These are phyloP conservation scores for Dastarcus helophoroides DNA, from an alignment of 2,888 invertebrate genomes.

Conservation along the genomic window DNA sequence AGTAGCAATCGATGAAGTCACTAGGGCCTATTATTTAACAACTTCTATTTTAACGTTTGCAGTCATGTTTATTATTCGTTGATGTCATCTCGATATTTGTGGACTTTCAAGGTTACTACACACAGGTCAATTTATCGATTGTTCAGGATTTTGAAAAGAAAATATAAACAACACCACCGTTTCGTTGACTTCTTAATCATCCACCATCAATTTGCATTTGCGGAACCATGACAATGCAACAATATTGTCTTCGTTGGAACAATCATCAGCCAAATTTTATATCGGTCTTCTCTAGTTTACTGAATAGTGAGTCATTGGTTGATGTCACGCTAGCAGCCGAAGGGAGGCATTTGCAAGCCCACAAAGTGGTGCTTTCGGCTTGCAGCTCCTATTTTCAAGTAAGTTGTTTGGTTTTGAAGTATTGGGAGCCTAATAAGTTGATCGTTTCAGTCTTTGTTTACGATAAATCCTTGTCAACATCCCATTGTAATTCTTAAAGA, in stretches of 20 bases:
- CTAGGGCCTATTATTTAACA: background rate
- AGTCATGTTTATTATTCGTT: conserved; percentile 18
- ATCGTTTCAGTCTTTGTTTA: conserved; percentile 58
- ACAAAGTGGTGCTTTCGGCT: conserved; percentile 81
- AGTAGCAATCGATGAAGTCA: background rate
- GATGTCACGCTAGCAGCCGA: conserved; percentile 88
- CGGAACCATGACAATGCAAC: conserved; percentile 34
- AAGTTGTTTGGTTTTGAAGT: no score
- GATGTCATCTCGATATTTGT: conserved; percentile 27
- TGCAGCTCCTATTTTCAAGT: conserved; percentile 92
- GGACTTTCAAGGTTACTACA: conserved; percentile 31
- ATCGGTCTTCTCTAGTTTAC: conserved; percentile 72
- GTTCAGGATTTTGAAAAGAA: conserved; percentile 20
- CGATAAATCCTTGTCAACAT: conserved; percentile 77
- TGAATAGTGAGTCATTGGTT: conserved; percentile 73
- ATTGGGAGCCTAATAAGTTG: no score
- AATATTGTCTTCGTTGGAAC: conserved; percentile 62
- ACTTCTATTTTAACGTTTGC: background rate
- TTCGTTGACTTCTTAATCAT: conserved; percentile 6
- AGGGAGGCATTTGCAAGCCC: conserved; percentile 76
- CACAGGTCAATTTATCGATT: conserved; percentile 29
- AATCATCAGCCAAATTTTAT: conserved; percentile 90
- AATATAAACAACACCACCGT: conserved; percentile 20
- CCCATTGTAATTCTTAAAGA: conserved; percentile 85
- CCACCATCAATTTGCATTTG: no score